Base-by-base conservation (phyloP, 2,113 vertebrate species). In the Bothrops jararaca region DNA sequence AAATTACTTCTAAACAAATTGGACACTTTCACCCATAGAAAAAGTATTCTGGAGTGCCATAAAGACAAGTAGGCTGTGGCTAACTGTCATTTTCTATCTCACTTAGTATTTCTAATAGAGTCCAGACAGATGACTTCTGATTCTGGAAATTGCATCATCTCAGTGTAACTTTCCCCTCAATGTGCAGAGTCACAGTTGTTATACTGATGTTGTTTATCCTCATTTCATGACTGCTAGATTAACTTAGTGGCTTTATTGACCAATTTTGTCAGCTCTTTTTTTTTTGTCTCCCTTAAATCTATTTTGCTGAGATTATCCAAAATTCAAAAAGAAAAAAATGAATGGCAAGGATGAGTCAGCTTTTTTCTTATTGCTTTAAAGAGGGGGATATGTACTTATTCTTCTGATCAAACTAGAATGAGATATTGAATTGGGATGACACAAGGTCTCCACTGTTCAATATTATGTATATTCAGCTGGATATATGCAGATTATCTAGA, bases 1-100 rank as follows among this genome's bases (percentile, higher is more conserved):
- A 95, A 97, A 96, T 96, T 94, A 93, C 39, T 93, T 96, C 91
- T 95, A 58, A 91, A 95, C 29, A 96, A 95, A 94, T 64, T 92
- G n/a, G 92, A 89, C 58, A 93, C 88, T 91, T 92, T 93, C 64
- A 64, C 8, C 85, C 34, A 64, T 22, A 12, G 91, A 89, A 90
- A 92, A 94, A 85, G 94, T 48, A 93, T 93, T 95, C 20, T 57
- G 29, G 26, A 56, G 1, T n/a, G 64, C 10, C 80, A 86, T 64
- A 2, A 91, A 91, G 15, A 12, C n/a, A 57, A 91, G 88, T 92
- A 3, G 8, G 3, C 18, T 24, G 48, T 50, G 89, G 4, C 20
- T 45, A n/a, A 42, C 42, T 85, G 91, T 15, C 34, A 80, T n/a
- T 56, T 29, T 42, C 29, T 50, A 7, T 89, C 18, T 39, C 4